Evolutionary conservation across 1,140 invertebrate genomes (phyloP), one percentile per base, ranked within the genome.

Genomic region (Belonocnema kinseyi): DNA sequence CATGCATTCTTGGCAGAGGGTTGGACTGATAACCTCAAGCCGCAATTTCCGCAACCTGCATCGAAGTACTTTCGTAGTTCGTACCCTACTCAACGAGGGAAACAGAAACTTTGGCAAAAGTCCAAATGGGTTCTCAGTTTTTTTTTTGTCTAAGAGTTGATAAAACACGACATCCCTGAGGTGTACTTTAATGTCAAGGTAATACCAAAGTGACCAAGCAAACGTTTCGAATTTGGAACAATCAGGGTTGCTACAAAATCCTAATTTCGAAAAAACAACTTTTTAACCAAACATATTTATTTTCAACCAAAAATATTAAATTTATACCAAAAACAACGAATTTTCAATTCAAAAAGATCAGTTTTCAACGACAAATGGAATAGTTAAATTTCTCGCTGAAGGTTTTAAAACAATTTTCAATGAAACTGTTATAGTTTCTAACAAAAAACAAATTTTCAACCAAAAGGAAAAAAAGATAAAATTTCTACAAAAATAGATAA

Each of bases 71-170:
- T 40, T 40, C 10, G 2, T 66, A 66, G 13, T n/a, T 33, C 40
- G 26, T 16, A 26, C 19, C 56, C 13, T 66, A 21, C 21, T 51
- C 46, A 51, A 12, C 17, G 46, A 72, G 16, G 51, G 21, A 53
- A 72, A 72, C 71, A 14, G 71, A 11, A 72, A 50, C 51, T 72
- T 72, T 72, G 46, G 71, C 71, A 72, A 26, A 50, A 13, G 50
- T 72, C 51, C 71, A 53, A 50, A 72, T 51, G 19, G 51, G 71
- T 72, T 72, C 17, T 10, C 17, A 17, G 26, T 33, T 33, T 33
- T 21, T 33, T 21, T 72, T 72, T 72, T 50, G 50, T 72, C 50
- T 21, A 51, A 6, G 26, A 66, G 61, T 66, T 66, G 61, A 66
- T 66, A 66, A 56, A 66, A 66, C 61, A 66, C 16, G 61, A 66